phyloP scores from a whole-genome alignment of 2,888 invertebrate species.

The Tortricodes alternella region DNA sequence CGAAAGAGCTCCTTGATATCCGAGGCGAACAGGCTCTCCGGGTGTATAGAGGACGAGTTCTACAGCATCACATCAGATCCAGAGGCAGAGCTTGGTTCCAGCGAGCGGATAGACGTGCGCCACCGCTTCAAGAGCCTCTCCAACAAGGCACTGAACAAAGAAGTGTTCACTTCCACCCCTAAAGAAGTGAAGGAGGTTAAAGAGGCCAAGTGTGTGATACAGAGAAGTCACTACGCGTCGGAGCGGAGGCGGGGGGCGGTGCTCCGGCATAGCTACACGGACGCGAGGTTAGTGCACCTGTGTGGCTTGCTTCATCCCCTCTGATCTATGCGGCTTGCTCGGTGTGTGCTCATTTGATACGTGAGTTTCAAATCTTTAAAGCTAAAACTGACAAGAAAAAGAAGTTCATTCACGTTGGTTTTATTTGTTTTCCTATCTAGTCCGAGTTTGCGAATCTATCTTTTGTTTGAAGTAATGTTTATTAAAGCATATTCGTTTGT shows the following conservation, averaged over 20 bases:
- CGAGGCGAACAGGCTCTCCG: constrained; percentile 60
- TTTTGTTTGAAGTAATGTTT: too few relatives aligned
- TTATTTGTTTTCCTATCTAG: too few relatives aligned
- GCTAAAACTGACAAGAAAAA: too few relatives aligned
- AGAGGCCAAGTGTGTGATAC: constrained; percentile 13
- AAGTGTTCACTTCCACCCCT: constrained; percentile 59
- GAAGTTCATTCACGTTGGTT: too few relatives aligned
- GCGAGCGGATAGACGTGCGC: constrained; percentile 58
- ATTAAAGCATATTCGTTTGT: too few relatives aligned
- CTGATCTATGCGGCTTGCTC: constrained; percentile 13
- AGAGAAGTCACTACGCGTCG: constrained; percentile 33
- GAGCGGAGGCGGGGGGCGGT: constrained; percentile 35
- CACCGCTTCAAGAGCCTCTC: constrained; percentile 57
- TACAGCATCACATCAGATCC: constrained; percentile 68
- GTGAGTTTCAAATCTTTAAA: not conserved
- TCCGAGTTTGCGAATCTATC: too few relatives aligned
- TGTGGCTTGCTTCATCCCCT: constrained; percentile 35
- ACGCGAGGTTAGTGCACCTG: constrained; percentile 59
- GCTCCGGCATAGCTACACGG: constrained; percentile 66
- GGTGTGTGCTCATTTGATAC: not conserved
- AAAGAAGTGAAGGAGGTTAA: constrained; percentile 39
- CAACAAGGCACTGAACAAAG: constrained; percentile 50
- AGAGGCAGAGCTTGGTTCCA: constrained; percentile 48
- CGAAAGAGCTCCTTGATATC: constrained; percentile 71
- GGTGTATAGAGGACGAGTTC: constrained; percentile 76